These are phyloP conservation scores for Numida meleagris DNA, from an alignment of 2,113 vertebrate species.

Conservation along the genomic window DNA sequence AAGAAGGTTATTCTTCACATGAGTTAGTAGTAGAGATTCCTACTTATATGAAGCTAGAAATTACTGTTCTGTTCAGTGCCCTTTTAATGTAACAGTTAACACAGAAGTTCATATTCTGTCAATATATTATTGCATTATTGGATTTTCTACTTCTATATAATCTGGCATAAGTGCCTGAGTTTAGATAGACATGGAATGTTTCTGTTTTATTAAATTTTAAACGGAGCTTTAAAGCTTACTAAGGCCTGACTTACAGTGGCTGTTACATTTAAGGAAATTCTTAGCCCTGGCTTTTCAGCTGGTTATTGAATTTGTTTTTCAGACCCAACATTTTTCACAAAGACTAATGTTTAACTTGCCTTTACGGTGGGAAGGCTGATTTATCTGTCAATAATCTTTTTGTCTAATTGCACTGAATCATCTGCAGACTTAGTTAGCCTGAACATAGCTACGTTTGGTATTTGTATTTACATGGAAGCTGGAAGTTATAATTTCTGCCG, in stretches of 20 bases:
- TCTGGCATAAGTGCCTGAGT: not conserved
- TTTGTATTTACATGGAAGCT: slow-evolving; percentile 18
- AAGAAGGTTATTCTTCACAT: not conserved
- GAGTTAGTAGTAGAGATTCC: not conserved
- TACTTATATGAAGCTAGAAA: not conserved
- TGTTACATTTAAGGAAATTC: not conserved
- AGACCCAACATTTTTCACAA: not conserved
- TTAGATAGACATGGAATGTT: not conserved
- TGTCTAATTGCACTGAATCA: slow-evolving; percentile 36
- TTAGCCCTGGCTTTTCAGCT: not conserved
- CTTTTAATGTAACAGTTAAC: not conserved
- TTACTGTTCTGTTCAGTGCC: not conserved
- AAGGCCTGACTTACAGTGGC: not conserved
- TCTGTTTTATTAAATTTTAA: not conserved
- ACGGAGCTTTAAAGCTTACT: not conserved
- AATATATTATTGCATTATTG: not conserved
- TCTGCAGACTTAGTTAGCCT: slow-evolving; percentile 1
- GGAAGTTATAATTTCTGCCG: slow-evolving; percentile 22
- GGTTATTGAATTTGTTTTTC: not conserved
- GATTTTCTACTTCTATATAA: not conserved
- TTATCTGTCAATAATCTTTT: not conserved
- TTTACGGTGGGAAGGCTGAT: not conserved
- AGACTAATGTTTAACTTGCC: not conserved
- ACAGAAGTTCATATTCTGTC: not conserved
- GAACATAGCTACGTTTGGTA: not conserved